These are phyloP conservation scores for Campaea margaritaria DNA, from an alignment of 2,888 invertebrate species.

Conservation along the genomic window DNA sequence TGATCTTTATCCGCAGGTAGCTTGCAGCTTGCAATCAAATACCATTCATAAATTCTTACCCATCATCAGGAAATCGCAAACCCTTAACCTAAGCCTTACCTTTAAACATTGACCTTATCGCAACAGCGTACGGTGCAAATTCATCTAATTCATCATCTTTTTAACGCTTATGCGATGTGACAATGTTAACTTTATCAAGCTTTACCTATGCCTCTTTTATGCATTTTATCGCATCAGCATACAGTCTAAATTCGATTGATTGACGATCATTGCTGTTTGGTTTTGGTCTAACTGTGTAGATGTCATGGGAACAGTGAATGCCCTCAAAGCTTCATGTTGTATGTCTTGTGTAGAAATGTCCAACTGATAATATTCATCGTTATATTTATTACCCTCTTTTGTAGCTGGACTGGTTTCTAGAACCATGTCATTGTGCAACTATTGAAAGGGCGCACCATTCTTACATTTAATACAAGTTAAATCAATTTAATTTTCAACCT, in stretches of 20 bases:
- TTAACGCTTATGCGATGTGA: slow-evolving; percentile 27
- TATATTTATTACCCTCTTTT: slow-evolving; percentile 38
- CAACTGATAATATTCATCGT: slow-evolving; percentile 21
- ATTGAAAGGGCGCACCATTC: not conserved
- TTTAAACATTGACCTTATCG: slow-evolving; percentile 17
- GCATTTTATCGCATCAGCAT: slow-evolving; percentile 41
- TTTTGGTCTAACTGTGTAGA: slow-evolving; percentile 66
- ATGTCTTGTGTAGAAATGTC: slow-evolving; percentile 44
- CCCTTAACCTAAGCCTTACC: slow-evolving; percentile 28
- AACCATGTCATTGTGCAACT: slow-evolving; percentile 9
- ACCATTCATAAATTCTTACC: slow-evolving; percentile 38
- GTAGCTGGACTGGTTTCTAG: slow-evolving; percentile 6
- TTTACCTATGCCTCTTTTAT: slow-evolving; percentile 35
- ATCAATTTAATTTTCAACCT: not conserved
- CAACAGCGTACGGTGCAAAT: slow-evolving; percentile 23
- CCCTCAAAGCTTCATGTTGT: slow-evolving; percentile 52
- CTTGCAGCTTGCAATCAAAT: slow-evolving; percentile 13
- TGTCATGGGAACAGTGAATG: slow-evolving; percentile 69
- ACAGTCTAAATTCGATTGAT: slow-evolving; percentile 49
- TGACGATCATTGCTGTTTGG: slow-evolving; percentile 21
- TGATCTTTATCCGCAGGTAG: slow-evolving; percentile 8
- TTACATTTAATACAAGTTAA: too few species aligned
- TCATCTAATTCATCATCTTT: slow-evolving; percentile 22
- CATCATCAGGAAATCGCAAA: slow-evolving; percentile 45
- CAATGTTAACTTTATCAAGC: slow-evolving; percentile 43